Evolutionary conservation across 2,113 vertebrate species (phyloP).

Genomic region (Pituophis catenifer): DNA sequence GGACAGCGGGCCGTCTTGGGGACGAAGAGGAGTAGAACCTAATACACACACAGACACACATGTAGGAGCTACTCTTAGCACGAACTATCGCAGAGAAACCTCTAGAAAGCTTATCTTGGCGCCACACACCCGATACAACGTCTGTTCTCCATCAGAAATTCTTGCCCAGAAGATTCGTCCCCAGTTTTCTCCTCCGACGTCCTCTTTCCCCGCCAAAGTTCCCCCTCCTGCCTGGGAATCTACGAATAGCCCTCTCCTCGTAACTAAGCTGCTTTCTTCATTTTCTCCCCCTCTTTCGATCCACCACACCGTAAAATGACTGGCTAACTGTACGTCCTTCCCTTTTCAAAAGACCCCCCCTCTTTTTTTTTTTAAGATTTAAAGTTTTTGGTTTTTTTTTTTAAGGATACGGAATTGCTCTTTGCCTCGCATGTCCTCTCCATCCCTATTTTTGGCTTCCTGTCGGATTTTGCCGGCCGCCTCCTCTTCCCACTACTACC

Average conservation of each 20-base stretch:
- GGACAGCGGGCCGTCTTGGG: background rate
- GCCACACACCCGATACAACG: background rate
- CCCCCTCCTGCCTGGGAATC: background rate
- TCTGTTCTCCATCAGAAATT: background rate
- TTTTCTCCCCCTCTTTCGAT: accelerated
- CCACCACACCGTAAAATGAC: background rate
- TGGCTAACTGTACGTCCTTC: background rate
- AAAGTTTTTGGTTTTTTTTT: background rate
- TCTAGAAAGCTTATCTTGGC: background rate
- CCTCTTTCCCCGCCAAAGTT: background rate
- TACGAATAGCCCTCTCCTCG: background rate
- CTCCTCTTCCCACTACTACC: background rate
- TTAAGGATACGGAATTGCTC: background rate
- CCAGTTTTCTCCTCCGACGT: background rate
- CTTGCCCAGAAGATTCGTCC: background rate
- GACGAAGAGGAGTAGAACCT: background rate
- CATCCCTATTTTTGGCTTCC: background rate
- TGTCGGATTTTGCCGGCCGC: background rate
- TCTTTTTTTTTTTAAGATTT: background rate
- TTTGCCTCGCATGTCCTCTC: background rate
- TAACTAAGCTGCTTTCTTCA: background rate
- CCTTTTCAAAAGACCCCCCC: background rate
- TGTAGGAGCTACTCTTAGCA: background rate
- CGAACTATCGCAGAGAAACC: background rate
- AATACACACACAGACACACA: background rate